Conservation (phyloP, 37 sponge, comb jelly and placozoan species). For the Agelas oroides region DNA sequence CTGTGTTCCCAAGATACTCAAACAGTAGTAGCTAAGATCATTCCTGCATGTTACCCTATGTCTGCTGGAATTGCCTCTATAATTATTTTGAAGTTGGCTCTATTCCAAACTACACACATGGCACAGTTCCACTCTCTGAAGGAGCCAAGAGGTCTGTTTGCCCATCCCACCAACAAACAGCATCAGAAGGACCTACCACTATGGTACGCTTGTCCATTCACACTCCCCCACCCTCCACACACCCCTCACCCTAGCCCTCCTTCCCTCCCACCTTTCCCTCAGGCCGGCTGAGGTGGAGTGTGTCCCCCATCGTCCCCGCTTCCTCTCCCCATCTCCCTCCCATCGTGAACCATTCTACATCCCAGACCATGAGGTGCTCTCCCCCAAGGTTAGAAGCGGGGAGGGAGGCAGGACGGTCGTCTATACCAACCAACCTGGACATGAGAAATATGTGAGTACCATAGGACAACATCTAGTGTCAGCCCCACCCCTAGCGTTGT, state of each 20-base stretch:
- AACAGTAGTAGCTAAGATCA: too few relatives aligned
- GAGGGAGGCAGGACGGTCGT: conserved; percentile 44
- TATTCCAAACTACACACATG: too few relatives aligned
- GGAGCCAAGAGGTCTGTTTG: conserved; percentile 67
- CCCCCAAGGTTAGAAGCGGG: conserved; percentile 56
- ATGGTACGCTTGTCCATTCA: conserved; percentile 58
- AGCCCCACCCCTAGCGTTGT: too few relatives aligned
- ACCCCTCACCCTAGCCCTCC: background rate
- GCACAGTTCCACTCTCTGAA: conserved; percentile 65
- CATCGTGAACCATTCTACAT: conserved; percentile 63
- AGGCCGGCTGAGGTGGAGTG: conserved; percentile 79
- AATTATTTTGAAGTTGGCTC: too few relatives aligned
- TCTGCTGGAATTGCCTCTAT: too few relatives aligned
- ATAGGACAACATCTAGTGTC: too few relatives aligned
- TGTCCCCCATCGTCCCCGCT: conserved; percentile 18
- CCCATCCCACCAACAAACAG: background rate
- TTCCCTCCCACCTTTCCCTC: background rate
- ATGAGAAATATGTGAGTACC: conserved; percentile 60
- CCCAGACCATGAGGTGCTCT: conserved; percentile 35
- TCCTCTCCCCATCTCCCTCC: conserved; percentile 32
- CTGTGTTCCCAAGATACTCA: too few relatives aligned
- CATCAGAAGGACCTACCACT: conserved; percentile 22
- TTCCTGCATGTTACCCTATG: too few relatives aligned
- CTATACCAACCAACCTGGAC: conserved; percentile 65
- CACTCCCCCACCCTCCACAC: background rate